A percentile compares a stretch with the other conserved stretches of the same genome.
Evolutionary conservation across 2,797 vertebrate species (phyloP).

Genomic region (Cryptoprocta ferox): DNA sequence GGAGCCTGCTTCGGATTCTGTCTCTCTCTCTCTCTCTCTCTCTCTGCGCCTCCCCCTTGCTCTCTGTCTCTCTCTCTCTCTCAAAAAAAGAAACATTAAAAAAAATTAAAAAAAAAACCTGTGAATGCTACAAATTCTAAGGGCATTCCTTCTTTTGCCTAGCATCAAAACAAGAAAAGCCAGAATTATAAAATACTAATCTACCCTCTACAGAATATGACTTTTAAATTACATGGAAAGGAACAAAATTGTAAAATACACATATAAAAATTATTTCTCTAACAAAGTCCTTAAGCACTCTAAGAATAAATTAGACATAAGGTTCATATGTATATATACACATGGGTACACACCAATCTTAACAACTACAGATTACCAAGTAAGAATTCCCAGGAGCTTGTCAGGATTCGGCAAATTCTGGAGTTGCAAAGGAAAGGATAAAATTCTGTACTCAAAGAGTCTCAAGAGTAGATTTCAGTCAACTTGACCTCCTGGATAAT

Average conservation of each 20-base stretch:
- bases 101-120: neutral
- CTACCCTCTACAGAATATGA: neutral
- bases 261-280: slow-evolving; percentile 18
- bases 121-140: neutral
- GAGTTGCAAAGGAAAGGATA: neutral
- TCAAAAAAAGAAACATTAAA: no score
- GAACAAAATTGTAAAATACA: slow-evolving; percentile 6
- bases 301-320: slow-evolving; percentile 3
- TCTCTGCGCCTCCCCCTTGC: no score
- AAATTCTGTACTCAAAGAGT: slow-evolving; percentile 5
- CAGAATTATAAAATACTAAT: neutral
- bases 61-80: no score
- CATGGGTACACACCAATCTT: neutral
- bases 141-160: neutral
- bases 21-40: no score
- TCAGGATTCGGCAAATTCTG: neutral
- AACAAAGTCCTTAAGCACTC: neutral
- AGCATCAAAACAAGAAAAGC: neutral
- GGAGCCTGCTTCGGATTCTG: no score
- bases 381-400: neutral
- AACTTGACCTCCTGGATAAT: neutral
- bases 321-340: neutral
- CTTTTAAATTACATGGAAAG: slow-evolving; percentile 47
- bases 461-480: neutral
- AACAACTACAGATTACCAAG: neutral